Conservation (phyloP, 2,113 vertebrate species). For the Macrotis lagotis region DNA sequence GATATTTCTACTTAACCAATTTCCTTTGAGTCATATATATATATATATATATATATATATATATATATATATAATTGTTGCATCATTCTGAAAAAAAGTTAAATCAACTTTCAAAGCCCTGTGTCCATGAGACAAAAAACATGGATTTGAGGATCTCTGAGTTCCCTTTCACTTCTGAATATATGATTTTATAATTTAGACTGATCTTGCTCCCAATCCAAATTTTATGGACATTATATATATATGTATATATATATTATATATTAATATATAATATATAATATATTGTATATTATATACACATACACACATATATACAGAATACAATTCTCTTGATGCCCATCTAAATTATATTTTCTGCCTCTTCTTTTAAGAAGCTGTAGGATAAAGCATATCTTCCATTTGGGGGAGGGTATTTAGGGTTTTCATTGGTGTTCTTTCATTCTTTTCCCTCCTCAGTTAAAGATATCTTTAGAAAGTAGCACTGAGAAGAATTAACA, state of each 20-base stretch:
- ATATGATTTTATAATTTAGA: background rate
- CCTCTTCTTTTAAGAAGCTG: background rate
- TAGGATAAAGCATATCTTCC: constrained; percentile 1
- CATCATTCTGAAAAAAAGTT: background rate
- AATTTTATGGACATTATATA: background rate
- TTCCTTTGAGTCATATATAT: background rate
- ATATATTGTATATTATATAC: too few species aligned
- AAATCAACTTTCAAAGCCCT: background rate
- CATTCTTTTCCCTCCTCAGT: background rate
- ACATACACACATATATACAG: constrained; percentile 20
- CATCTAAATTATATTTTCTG: background rate
- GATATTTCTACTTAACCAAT: background rate
- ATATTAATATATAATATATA: background rate
- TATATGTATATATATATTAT: background rate
- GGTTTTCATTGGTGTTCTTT: background rate
- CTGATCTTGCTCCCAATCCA: background rate
- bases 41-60: too few species aligned
- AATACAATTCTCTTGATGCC: background rate
- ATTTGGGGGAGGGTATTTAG: background rate
- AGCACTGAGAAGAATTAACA: background rate
- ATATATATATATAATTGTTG: background rate
- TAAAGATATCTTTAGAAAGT: background rate
- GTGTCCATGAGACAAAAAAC: background rate
- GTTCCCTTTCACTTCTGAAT: background rate
- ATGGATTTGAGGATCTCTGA: background rate